A percentile compares a stretch with the other conserved stretches of the same genome.
Conservation (phyloP, 2,113 vertebrate genomes). For the Tylochromis polylepis region DNA sequence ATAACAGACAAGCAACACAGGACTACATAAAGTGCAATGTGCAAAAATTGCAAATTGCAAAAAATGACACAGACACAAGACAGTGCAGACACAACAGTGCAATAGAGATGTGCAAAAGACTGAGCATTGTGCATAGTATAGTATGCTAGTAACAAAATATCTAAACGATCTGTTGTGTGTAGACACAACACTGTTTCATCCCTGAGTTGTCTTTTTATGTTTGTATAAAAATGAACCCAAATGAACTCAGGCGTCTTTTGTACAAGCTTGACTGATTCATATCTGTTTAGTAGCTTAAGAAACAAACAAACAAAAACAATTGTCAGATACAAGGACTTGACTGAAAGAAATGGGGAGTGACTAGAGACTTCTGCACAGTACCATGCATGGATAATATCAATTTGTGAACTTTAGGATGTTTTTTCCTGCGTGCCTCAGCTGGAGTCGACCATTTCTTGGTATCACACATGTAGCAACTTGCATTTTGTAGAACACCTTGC, state of each 20-base stretch:
- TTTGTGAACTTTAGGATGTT: not conserved
- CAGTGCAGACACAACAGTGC: no score
- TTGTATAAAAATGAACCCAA: not conserved
- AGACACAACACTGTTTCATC: not conserved
- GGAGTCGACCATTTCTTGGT: not conserved
- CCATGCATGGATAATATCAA: not conserved
- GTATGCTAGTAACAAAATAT: not conserved
- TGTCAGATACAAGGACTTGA: not conserved
- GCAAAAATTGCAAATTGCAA: no score
- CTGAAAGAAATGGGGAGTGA: not conserved
- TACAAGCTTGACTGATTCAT: not conserved
- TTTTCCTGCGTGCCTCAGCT: not conserved
- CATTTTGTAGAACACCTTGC: not conserved
- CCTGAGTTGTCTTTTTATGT: not conserved
- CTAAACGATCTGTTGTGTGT: not conserved
- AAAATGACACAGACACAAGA: no score
- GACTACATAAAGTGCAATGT: no score
- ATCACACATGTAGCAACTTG: constrained; percentile 11
- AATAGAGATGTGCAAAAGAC: no score
- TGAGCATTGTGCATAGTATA: no score
- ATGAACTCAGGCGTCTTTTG: not conserved
- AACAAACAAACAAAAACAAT: not conserved
- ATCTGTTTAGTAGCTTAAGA: not conserved
- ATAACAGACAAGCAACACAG: no score
- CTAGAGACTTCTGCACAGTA: not conserved